Conservation (phyloP, 2,113 vertebrate species). For the cat (Felis catus) region DNA sequence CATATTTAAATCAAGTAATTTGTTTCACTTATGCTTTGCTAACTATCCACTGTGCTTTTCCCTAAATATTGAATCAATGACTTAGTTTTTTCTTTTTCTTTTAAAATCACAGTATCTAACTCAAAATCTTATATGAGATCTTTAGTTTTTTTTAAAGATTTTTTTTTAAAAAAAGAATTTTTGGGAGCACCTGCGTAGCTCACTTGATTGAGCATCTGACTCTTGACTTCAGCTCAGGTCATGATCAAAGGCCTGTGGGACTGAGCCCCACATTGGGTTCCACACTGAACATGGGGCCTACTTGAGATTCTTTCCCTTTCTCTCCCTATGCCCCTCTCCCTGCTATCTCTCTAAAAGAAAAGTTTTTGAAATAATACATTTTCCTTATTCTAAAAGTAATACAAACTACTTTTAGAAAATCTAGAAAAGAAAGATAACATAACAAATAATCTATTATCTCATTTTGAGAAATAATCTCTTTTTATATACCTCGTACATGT, state of each 20-base stretch:
- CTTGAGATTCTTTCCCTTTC: too few species aligned
- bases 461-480: not conserved
- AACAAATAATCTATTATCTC: not conserved
- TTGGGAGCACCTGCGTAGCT: too few species aligned
- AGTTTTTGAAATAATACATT: not conserved
- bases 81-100: not conserved
- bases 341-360: not conserved
- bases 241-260: too few species aligned
- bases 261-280: too few species aligned
- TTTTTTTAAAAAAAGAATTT: too few species aligned
- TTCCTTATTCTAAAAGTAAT: not conserved
- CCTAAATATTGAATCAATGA: not conserved
- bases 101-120: not conserved
- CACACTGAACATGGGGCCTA: too few species aligned
- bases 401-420: not conserved
- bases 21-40: not conserved
- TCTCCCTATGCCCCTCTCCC: too few species aligned
- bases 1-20: not conserved
- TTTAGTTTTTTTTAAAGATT: not conserved
- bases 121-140: not conserved
- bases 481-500: not conserved
- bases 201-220: too few species aligned
- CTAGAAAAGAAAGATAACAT: not conserved
- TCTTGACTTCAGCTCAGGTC: too few species aligned
- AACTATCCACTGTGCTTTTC: not conserved